Evolutionary conservation across 2,888 invertebrate species (phyloP), one percentile per base, ranked within the genome.

Genomic region (Drosophila barbarae): DNA sequence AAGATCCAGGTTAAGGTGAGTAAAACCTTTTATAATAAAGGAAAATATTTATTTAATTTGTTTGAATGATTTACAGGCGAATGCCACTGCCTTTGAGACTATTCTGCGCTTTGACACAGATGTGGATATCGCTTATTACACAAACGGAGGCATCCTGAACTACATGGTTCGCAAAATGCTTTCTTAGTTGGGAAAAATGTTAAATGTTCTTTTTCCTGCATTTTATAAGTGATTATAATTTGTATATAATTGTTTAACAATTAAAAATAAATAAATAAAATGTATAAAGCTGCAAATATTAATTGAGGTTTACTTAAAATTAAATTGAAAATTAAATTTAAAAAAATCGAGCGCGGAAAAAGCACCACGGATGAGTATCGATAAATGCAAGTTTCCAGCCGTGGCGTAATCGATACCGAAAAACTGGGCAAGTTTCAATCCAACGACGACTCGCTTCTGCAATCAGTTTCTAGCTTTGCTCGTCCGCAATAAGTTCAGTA

Each of bases 91-190:
- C 18, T 98, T 99, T 90, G 92, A 95, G 70, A 96, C 95, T 0
- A 91, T 93, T 51, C 92, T 94, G 1, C 93, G 99, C 13, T 98
- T 99, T 87, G 99, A 99, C 87, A 99, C 99, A 0, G 98, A 99
- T 88, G 98, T 98, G 2, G 99, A 99, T 87, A 90, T 99, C 36
- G 93, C 95, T 0, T 99, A 99, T 90, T 98, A 94, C 90, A 92
- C 91, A 75, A 93, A 99, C 84, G 98, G 98, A 5, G 99, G 99
- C 2, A 98, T 99, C 81, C 93, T 99, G 36, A 97, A 99, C 90
- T 99, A 98, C 88, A 98, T 99, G 98, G 94, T 99, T 63, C 92
- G 99, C 64, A 95, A 94, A 87, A 95, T 96, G 93, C 87, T 92
- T 61, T 77, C 84, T 1, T 30, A 30, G 28, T 3, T 30, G 9